Percentiles rank a stretch among this genome's conserved stretches.
Conservation (phyloP, 1,140 invertebrate genomes). For the Drosophila sturtevanti region DNA sequence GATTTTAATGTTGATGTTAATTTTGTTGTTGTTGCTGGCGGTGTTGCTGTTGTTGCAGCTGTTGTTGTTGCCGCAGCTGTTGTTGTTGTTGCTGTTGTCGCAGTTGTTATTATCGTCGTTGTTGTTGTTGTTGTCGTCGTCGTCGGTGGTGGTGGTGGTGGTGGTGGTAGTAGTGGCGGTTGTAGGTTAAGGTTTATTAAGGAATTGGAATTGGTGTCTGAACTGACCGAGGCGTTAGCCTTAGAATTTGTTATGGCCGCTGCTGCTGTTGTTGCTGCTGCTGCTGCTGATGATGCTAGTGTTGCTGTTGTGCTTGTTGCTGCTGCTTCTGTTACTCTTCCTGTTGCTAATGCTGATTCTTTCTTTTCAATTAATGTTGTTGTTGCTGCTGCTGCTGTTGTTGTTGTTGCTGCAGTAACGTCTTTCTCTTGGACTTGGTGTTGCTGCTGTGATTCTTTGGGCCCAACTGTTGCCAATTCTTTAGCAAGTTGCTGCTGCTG, state of each 20-base stretch:
- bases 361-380: slow-evolving; percentile 11
- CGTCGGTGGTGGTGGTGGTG: slow-evolving; percentile 17
- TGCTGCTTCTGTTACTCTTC: slow-evolving; percentile 29
- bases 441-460: slow-evolving; percentile 10
- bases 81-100: slow-evolving; percentile 9
- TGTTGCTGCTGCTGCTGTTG: slow-evolving; percentile 13
- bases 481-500: slow-evolving; percentile 17
- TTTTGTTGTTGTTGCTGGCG: not conserved
- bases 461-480: slow-evolving; percentile 24
- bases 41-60: slow-evolving; percentile 17
- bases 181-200: slow-evolving; percentile 31
- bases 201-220: slow-evolving; percentile 92
- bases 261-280: slow-evolving; percentile 26
- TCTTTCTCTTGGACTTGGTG: slow-evolving; percentile 15
- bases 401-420: slow-evolving; percentile 14
- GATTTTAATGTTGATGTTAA: slow-evolving; percentile 21
- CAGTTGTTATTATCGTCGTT: not conserved
- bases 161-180: slow-evolving; percentile 32
- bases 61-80: not conserved
- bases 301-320: slow-evolving; percentile 17
- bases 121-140: slow-evolving; percentile 1
- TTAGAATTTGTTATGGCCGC: slow-evolving; percentile 44
- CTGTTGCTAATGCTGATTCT: slow-evolving; percentile 13
- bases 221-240: slow-evolving; percentile 78
- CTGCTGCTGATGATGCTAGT: slow-evolving; percentile 9